phyloP scores from a whole-genome alignment of 2,797 vertebrate genomes.

The Octomys mimax region DNA sequence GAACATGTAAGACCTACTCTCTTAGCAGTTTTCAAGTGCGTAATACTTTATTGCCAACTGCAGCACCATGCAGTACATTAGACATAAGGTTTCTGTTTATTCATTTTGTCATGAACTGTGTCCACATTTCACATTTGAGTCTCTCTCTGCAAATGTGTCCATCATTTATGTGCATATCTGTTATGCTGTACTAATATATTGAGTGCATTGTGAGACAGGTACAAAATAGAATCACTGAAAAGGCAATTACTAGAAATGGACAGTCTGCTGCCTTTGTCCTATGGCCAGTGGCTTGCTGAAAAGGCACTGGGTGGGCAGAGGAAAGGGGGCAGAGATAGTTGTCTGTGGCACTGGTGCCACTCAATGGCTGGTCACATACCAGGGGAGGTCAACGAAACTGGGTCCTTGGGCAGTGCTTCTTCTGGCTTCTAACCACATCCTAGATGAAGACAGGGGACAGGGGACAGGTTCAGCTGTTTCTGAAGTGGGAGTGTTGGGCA shows the following conservation, averaged over 20 bases:
- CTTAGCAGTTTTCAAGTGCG: not conserved
- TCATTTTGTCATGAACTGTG: not conserved
- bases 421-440: fast-evolving
- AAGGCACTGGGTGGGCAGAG: not conserved
- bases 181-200: fast-evolving
- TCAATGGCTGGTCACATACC: not conserved
- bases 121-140: not conserved
- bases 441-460: not conserved
- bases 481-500: not conserved
- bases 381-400: not conserved
- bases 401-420: fast-evolving
- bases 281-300: fast-evolving
- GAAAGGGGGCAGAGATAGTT: not conserved
- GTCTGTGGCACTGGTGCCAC: fast-evolving
- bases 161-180: not conserved
- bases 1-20: not conserved
- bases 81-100: not conserved
- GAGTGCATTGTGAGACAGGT: not conserved
- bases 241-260: not conserved
- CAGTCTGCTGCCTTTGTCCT: fast-evolving
- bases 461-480: not conserved
- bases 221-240: not conserved
- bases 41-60: not conserved
- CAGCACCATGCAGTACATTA: not conserved
- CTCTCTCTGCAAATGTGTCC: not conserved